Base-by-base conservation (phyloP, 1,140 invertebrate species). In the Apis mellifera region DNA sequence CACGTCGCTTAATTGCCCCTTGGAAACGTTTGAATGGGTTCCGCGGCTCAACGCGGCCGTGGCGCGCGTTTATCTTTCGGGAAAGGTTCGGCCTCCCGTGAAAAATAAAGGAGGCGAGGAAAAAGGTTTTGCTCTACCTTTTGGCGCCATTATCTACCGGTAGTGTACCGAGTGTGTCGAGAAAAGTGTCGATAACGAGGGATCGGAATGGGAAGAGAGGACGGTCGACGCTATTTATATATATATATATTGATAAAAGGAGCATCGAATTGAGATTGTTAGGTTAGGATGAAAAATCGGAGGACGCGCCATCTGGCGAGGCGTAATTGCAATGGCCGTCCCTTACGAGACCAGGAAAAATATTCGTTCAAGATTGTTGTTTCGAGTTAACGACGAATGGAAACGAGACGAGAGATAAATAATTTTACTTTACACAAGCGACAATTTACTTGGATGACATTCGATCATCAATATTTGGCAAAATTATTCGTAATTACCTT, bases 1-100 rank as follows among this genome's bases (percentile, higher is more conserved):
- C 92, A 93, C 90, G 89, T 90, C 85, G 68, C 88, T 93, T 93
- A 93, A 93, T 92, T 93, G 92, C 91, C 88, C 88, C 88, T 72
- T 75, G 72, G 77, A 87, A 86, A 77, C 69, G 66, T 86, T 88
- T 60, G 32, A 88, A 88, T 88, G 62, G 74, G 50, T 32, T 8
- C 8, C 11, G 65, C 2, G 64, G 52, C 32, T 32, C 32, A 42
- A 42, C 32, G 32, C 64, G 8, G 11, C 68, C 84, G 72, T 32
- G 71, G 52, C 48, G 59, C 83, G 69, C 84, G 81, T 86, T 84
- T 86, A 85, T 85, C 85, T 86, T 86, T 86, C 64, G 85, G 78
- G 68, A 84, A 86, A 86, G 23, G 60, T 12, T 52, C 13, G 60
- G 8, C 23, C 60, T 12, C 23, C 26, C 12, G 60, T 15, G 26